Base-by-base conservation (phyloP, 2,797 vertebrate species). In the Pseudotriccus pelzelni region DNA sequence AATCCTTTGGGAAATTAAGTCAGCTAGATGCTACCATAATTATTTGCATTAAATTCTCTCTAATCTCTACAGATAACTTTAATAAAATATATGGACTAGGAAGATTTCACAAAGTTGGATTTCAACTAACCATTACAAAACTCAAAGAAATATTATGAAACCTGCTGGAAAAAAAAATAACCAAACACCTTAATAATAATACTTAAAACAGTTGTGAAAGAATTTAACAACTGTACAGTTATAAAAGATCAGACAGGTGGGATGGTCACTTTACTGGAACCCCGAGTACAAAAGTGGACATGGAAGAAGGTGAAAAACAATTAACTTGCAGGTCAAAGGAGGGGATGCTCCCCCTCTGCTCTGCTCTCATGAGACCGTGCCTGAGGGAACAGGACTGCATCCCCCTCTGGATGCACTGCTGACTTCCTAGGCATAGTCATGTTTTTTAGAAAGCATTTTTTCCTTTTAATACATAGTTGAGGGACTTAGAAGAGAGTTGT, bases 1-100 rank as follows among this genome's bases (percentile, higher is more conserved):
- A 91, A 87, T 52, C 89, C 49, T 74, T 39, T 68, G 84, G 75
- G 88, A 94, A 95, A 96, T 96, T 87, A 96, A 92, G 32, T 92
- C 66, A 36, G 74, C 56, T 34, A 76, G 60, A 92, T 83, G 53
- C 64, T 80, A 87, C 78, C 69, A 87, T 50, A 92, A 72, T 74
- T 87, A 83, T 93, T 85, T 91, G n/a, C 72, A 87, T 89, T 91
- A 72, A 91, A 68, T 11, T 36, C n/a, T 37, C 36, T 36, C 55
- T 72, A 41, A 72, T 91, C 47, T 59, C 62, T 39, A 58, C 15
- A 80, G 75, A 63, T 67, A 87, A 77, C 36, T 78, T 66, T 62
- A 53, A 75, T 62, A 82, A 89, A 89, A 74, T 70, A 63, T 23
- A 67, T n/a, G 15, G 64, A 41, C 49, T 60, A 47, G 21, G 22